These are phyloP conservation scores for Rhynchomys soricoides DNA, from an alignment of 2,113 vertebrate species.

Conservation along the genomic window DNA sequence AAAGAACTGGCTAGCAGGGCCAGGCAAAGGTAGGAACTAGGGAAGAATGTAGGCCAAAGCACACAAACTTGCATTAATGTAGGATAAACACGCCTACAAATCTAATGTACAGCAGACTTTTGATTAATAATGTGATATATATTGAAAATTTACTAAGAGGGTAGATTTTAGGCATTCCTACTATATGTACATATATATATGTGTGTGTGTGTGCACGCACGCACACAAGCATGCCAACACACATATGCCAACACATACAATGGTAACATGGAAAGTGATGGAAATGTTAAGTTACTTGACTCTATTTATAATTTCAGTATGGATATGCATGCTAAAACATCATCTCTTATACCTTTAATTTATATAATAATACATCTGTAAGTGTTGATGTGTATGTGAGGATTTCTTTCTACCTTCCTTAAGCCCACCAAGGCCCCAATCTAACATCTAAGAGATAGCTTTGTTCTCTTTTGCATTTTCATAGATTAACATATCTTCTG, in stretches of 20 bases:
- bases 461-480: constrained; percentile 69
- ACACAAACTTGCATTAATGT: not conserved
- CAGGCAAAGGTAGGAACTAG: not conserved
- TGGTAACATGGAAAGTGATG: not conserved
- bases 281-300: not conserved
- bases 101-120: not conserved
- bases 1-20: not conserved
- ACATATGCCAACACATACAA: not conserved
- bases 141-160: not conserved
- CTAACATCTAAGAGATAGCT: constrained; percentile 26
- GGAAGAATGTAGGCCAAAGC: not conserved
- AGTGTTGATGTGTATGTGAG: not conserved
- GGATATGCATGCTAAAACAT: not conserved
- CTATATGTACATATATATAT: not conserved
- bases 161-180: not conserved
- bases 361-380: not conserved
- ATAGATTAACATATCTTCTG: constrained; percentile 69
- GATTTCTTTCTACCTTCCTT: constrained; percentile 3
- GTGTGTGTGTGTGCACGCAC: too few relatives aligned
- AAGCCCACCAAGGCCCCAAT: not conserved
- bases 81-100: not conserved
- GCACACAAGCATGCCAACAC: not conserved
- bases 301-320: not conserved
- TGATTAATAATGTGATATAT: not conserved
- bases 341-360: not conserved